phyloP scores from a whole-genome alignment of 2,113 vertebrate genomes.

The Puma concolor region DNA sequence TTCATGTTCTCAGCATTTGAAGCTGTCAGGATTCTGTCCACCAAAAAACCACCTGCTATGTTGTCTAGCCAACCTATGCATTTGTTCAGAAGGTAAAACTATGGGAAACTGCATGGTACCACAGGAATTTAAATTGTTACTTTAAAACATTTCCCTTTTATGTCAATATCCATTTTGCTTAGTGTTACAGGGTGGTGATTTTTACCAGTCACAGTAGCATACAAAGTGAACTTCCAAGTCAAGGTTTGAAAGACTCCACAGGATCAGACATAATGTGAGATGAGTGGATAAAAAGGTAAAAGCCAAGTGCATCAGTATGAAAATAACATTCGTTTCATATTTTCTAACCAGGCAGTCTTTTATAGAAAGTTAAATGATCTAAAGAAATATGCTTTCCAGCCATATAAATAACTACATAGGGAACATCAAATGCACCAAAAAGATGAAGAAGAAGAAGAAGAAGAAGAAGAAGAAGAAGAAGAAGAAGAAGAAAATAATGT shows the following conservation, averaged over 20 bases:
- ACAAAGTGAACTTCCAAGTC: conserved; percentile 28
- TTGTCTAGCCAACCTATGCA: background rate
- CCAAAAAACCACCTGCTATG: background rate
- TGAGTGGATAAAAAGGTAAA: background rate
- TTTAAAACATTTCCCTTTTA: conserved; percentile 34
- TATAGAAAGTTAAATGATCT: conserved; percentile 36
- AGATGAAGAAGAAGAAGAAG: background rate
- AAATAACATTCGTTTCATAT: conserved; percentile 45
- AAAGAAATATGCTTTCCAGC: background rate
- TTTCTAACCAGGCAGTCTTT: background rate
- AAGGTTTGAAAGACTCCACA: conserved; percentile 44
- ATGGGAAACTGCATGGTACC: background rate
- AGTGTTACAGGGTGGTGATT: background rate
- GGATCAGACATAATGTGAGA: background rate
- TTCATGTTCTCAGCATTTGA: background rate
- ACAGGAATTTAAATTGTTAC: conserved; percentile 37
- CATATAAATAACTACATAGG: background rate
- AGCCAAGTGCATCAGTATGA: background rate
- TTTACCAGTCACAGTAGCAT: conserved; percentile 14
- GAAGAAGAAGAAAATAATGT: background rate
- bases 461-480: background rate
- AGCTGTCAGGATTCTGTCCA: background rate
- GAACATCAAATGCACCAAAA: background rate
- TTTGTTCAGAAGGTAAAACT: background rate
- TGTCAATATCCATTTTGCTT: background rate